These are phyloP conservation scores for Mythimna loreyi DNA, from an alignment of 2,888 invertebrate genomes.

Conservation along the genomic window DNA sequence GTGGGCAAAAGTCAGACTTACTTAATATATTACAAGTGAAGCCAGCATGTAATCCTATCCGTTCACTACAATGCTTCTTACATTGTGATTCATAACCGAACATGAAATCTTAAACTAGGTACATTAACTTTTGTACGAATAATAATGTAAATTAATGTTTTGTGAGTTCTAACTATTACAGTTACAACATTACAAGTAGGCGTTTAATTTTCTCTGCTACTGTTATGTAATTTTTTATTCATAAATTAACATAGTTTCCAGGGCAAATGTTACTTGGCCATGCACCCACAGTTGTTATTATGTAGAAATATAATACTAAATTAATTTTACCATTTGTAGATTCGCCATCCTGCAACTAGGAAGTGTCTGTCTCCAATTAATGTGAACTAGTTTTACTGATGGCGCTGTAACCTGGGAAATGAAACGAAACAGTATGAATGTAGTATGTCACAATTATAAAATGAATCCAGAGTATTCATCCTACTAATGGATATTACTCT, in stretches of 20 bases:
- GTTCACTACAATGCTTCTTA: slow-evolving; percentile 46
- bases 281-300: slow-evolving; percentile 45
- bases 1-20: slow-evolving; percentile 49
- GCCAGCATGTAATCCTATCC: slow-evolving; percentile 40
- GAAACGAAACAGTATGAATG: slow-evolving; percentile 25
- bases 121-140: slow-evolving; percentile 57
- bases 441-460: slow-evolving; percentile 3
- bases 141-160: slow-evolving; percentile 62
- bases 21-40: slow-evolving; percentile 56
- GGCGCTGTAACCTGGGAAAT: slow-evolving; percentile 41
- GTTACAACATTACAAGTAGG: slow-evolving; percentile 60
- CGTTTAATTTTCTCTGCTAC: slow-evolving; percentile 57
- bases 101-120: slow-evolving; percentile 50
- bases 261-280: slow-evolving; percentile 64
- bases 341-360: slow-evolving; percentile 46
- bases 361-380: slow-evolving; percentile 46
- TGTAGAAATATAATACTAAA: slow-evolving; percentile 57
- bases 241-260: slow-evolving; percentile 67
- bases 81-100: slow-evolving; percentile 50
- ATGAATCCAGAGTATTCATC: background rate
- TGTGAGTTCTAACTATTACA: slow-evolving; percentile 56
- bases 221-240: slow-evolving; percentile 64
- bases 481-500: background rate
- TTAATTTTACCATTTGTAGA: slow-evolving; percentile 54
- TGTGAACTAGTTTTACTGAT: slow-evolving; percentile 40